Conservation (phyloP, 2,888 invertebrate species). For the Leptogaster cylindrica region DNA sequence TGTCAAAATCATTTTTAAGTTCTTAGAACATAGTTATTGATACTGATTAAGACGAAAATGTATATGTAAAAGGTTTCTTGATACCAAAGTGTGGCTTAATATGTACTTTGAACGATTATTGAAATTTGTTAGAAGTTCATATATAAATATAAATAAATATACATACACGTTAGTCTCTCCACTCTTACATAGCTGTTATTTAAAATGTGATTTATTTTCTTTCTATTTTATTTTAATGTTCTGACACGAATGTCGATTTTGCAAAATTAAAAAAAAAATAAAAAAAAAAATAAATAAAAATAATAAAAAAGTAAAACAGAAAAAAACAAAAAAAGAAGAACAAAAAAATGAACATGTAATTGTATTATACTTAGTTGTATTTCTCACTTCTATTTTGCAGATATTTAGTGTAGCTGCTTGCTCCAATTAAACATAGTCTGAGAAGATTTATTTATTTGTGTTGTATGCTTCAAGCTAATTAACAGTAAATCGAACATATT, state of each 20-base stretch:
- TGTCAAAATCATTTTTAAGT: not conserved
- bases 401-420: not conserved
- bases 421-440: conserved; percentile 15
- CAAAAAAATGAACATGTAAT: not conserved
- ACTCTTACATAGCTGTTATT: too few species aligned
- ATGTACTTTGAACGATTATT: conserved; percentile 44
- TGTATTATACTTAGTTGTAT: not conserved
- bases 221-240: too few species aligned
- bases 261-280: conserved; percentile 2
- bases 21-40: not conserved
- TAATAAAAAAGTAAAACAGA: too few species aligned
- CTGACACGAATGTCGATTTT: too few species aligned
- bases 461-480: conserved; percentile 11
- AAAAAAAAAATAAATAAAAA: not conserved
- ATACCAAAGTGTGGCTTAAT: conserved; percentile 60
- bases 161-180: too few species aligned
- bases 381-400: too few species aligned
- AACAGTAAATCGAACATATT: conserved; percentile 18
- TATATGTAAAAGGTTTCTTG: conserved; percentile 54
- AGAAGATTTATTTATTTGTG: conserved; percentile 23
- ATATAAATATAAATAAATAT: too few species aligned
- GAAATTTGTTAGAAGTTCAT: too few species aligned
- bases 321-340: too few species aligned
- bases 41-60: conserved; percentile 7
- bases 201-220: too few species aligned